Conservation (phyloP, 2,113 vertebrate genomes). For the Columbina picui region DNA sequence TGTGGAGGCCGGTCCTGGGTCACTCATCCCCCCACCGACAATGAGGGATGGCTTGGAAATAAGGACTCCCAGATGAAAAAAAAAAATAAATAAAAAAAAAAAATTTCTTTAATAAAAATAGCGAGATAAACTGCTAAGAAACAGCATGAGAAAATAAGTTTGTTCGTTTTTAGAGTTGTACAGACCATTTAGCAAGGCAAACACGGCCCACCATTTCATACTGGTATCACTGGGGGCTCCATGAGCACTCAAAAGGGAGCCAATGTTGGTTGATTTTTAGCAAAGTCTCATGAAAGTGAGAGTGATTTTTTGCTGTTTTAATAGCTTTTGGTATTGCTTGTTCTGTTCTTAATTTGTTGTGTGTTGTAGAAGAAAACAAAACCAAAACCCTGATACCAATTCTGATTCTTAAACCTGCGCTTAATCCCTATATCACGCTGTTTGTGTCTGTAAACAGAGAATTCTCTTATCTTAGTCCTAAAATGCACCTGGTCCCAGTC, state of each 20-base stretch:
- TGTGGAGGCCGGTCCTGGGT: no score
- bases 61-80: not conserved
- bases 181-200: not conserved
- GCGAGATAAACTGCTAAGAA: slow-evolving; percentile 1
- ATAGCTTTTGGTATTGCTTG: not conserved
- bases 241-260: not conserved
- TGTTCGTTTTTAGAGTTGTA: not conserved
- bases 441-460: not conserved
- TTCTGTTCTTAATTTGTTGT: not conserved
- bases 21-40: rapidly evolving
- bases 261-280: not conserved
- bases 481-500: not conserved
- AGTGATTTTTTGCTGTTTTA: not conserved
- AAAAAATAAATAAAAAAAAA: not conserved
- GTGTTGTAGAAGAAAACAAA: not conserved
- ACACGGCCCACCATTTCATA: rapidly evolving
- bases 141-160: not conserved
- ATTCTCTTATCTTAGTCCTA: not conserved
- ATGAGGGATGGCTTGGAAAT: not conserved
- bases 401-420: not conserved
- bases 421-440: not conserved
- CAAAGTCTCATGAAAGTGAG: not conserved
- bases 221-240: not conserved
- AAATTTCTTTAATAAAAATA: slow-evolving; percentile 12
- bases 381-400: not conserved